Conservation (phyloP, 1,140 invertebrate genomes). For the Cotesia glomerata region DNA sequence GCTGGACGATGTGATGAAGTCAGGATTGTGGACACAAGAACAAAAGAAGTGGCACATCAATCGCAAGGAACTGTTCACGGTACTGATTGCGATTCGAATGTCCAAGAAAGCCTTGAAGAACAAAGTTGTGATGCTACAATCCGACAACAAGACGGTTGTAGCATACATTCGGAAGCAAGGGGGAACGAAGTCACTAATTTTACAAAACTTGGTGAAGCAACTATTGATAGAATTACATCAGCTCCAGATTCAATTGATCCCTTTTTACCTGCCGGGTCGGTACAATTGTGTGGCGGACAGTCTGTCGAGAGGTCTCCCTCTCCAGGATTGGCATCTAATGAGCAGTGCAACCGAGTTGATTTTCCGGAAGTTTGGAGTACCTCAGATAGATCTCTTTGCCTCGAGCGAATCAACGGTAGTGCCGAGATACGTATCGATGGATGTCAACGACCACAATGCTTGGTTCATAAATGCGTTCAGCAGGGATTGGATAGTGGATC, state of each 20-base stretch:
- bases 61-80: conserved; percentile 44
- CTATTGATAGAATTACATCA: conserved; percentile 26
- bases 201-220: conserved; percentile 14
- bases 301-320: conserved; percentile 27
- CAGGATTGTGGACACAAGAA: conserved; percentile 35
- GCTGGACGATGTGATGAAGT: conserved; percentile 31
- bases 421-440: conserved; percentile 23
- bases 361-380: conserved; percentile 30
- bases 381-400: conserved; percentile 25
- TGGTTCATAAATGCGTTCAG: conserved; percentile 1
- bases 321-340: conserved; percentile 35
- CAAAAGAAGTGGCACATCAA: conserved; percentile 44
- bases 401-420: conserved; percentile 24
- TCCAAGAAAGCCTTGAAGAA: conserved; percentile 25
- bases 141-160: conserved; percentile 49
- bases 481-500: neutral
- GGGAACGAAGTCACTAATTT: conserved; percentile 28
- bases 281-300: conserved; percentile 39
- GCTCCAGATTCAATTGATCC: conserved; percentile 21
- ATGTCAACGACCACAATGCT: conserved; percentile 11
- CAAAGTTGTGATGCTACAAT: conserved; percentile 41
- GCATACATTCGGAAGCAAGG: conserved; percentile 5
- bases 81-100: conserved; percentile 38
- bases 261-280: conserved; percentile 34
- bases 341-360: conserved; percentile 15